A percentile compares a stretch with the other conserved stretches of the same genome.
phyloP scores from a whole-genome alignment of 2,888 invertebrate species.

The Mayetiola destructor region DNA sequence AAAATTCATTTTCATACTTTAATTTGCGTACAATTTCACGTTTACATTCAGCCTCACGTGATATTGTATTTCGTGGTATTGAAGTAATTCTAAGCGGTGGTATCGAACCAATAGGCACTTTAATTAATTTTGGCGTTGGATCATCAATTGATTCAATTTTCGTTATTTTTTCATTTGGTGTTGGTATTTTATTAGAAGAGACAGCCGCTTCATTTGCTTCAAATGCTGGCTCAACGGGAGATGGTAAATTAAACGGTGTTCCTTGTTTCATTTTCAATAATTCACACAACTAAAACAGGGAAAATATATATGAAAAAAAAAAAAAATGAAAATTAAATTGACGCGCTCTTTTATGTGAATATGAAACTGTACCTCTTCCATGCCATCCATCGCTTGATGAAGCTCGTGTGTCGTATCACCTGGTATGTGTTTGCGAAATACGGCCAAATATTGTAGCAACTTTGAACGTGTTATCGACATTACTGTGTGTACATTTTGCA shows the following conservation, averaged over 20 bases:
- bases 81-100: not conserved
- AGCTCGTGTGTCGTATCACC: slow-evolving; percentile 28
- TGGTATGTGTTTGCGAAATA: slow-evolving; percentile 30
- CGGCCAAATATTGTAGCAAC: slow-evolving; percentile 32
- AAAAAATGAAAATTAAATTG: not conserved
- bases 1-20: no score
- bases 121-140: not conserved
- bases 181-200: not conserved
- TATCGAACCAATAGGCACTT: not conserved
- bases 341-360: slow-evolving; percentile 22
- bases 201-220: slow-evolving; percentile 32
- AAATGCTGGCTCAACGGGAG: slow-evolving; percentile 32
- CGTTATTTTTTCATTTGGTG: not conserved
- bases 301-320: not conserved
- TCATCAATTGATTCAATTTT: not conserved
- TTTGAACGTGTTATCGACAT: slow-evolving; percentile 36
- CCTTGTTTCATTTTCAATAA: slow-evolving; percentile 19
- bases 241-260: slow-evolving; percentile 14
- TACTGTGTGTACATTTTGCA: slow-evolving; percentile 35
- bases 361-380: slow-evolving; percentile 35
- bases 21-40: no score
- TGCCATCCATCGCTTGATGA: slow-evolving; percentile 36
- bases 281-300: slow-evolving; percentile 21
- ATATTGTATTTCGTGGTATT: not conserved
- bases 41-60: no score